Evolutionary conservation across 2,113 vertebrate species (phyloP), one percentile per base, ranked within the genome.

Genomic region (Athene cunicularia): DNA sequence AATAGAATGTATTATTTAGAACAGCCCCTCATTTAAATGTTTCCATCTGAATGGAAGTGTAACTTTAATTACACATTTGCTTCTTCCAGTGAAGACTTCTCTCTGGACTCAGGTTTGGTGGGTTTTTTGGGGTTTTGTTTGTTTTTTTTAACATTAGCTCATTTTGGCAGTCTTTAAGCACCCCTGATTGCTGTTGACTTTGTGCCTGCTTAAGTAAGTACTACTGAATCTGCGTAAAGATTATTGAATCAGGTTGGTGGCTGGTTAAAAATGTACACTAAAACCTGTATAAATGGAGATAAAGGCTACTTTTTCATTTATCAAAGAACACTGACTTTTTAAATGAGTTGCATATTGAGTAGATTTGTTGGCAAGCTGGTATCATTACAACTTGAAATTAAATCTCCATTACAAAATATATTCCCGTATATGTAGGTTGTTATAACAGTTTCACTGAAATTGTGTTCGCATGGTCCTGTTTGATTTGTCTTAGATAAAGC

Each of bases 1-100:
- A 93, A 82, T 70, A 74, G 53, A 87, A 86, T 90, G 22, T 39
- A 66, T 82, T 96, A 71, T 93, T 94, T 96, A 92, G 45, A 95
- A 32, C 35, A 68, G 53, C 60, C 67, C 79, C 43, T 79, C 85
- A 82, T 86, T 90, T 62, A 35, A 70, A 64, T 90, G 95, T 96
- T 96, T 90, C 53, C 68, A 76, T 49, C 43, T 6, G 14, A 71
- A 67, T 72, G 43, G 66, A 63, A 86, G 7, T 47, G 41, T 73
- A 95, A 71, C 47, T 83, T 86, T 90, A 95, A 84, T 91, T 95
- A 80, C 85, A 32, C 33, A 52, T 88, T 96, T 92, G 27, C 67
- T 88, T 75, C 73, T 89, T 91, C 86, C 37, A 90, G 37, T 80
- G 50, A 68, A 49, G 62, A 53, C 32, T 63, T 76, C 19, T 95